Evolutionary conservation across 1,140 invertebrate genomes (phyloP), one percentile per base, ranked within the genome.

Genomic region (Sinonovacula constricta): DNA sequence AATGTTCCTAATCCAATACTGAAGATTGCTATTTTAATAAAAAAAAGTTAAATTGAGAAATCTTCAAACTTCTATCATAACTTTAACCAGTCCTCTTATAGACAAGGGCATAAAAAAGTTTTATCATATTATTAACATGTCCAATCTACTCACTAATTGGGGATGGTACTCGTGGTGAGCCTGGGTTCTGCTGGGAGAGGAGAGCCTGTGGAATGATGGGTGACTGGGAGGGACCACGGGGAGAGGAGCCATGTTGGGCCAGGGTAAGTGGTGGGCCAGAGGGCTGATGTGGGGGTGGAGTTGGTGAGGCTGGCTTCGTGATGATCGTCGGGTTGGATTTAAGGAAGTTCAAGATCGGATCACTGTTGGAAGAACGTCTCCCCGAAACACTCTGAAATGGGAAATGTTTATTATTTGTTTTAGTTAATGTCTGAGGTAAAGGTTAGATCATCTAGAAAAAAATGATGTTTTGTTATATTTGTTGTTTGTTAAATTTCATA

Each of bases 341-440:
- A 28, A 90, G 83, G 51, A 89, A 86, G 72, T 85, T 90, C 66
- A 82, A 22, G 93, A 93, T 85, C 92, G 93, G 83, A 94, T 94
- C 91, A 94, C 93, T 14, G 92, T 94, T 94, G 14, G 68, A 49
- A 14, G 66, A n/a, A 28, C 72, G 63, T 30, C 71, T n/a, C 7
- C 51, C 60, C 4, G 54, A 63, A 45, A 59, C 62, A 90, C 95
- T 95, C 89, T 93, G 84, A 26, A 95, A 90, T 87, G 96, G 95
- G 84, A 95, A 95, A n/a, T n/a, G n/a, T n/a, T n/a, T n/a, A n/a
- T n/a, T n/a, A n/a, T n/a, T n/a, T n/a, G n/a, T n/a, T n/a, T n/a
- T n/a, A n/a, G n/a, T n/a, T n/a, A n/a, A n/a, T n/a, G n/a, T n/a
- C n/a, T n/a, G n/a, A n/a, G n/a, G n/a, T n/a, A n/a, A n/a, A n/a